Evolutionary conservation across 2,888 invertebrate genomes (phyloP).

Genomic region (Frankliniella fusca): DNA sequence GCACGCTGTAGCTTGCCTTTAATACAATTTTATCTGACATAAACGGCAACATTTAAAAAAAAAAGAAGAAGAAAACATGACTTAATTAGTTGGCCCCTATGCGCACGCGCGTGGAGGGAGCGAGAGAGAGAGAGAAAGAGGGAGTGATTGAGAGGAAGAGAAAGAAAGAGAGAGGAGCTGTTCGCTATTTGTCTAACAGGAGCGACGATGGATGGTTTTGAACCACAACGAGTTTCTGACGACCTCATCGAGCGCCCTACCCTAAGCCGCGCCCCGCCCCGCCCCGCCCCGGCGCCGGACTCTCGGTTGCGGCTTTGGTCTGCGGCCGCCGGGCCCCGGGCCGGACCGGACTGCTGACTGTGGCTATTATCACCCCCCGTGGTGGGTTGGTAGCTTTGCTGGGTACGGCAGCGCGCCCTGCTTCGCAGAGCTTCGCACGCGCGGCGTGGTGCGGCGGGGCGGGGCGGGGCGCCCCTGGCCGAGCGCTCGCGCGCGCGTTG

Average conservation of each 20-base stretch:
- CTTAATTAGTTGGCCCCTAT: neutral
- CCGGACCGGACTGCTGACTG: neutral
- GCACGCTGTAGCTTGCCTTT: no score
- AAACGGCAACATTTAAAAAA: no score
- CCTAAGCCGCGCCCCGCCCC: neutral
- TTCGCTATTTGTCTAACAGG: neutral
- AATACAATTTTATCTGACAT: no score
- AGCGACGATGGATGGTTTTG: neutral
- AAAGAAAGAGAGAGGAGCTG: neutral
- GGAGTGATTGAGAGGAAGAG: neutral
- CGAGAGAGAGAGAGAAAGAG: neutral
- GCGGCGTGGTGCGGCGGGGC: no score
- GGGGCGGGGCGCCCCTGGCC: neutral
- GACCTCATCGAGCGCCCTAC: neutral
- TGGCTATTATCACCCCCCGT: neutral
- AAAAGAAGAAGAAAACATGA: no score
- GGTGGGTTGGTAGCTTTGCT: neutral
- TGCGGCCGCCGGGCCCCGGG: no score
- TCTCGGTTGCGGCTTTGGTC: no score
- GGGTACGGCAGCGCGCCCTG: neutral
- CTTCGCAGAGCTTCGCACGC: neutral
- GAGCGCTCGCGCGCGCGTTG: neutral
- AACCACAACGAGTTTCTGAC: slow-evolving; percentile 20
- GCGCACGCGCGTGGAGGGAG: neutral
- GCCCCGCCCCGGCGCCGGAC: neutral